These are phyloP conservation scores for Scaptomyza graminum DNA, from an alignment of 1,140 invertebrate genomes.

Conservation along the genomic window DNA sequence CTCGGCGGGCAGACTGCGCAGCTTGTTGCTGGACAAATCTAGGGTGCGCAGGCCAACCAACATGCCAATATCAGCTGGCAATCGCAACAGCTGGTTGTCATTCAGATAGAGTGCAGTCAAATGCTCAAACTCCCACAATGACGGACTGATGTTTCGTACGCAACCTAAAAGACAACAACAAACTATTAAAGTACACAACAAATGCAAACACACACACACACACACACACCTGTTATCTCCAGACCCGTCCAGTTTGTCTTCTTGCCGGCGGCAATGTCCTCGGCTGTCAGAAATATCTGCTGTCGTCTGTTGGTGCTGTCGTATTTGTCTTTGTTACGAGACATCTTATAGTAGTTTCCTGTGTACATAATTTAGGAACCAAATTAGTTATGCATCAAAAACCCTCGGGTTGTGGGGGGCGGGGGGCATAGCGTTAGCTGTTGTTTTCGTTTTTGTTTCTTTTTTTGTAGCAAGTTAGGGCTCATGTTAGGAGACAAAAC, in stretches of 20 bases:
- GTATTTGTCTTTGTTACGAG: constrained; percentile 89
- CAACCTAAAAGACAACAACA: constrained; percentile 89
- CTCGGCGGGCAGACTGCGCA: constrained; percentile 96
- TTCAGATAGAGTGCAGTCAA: constrained; percentile 97
- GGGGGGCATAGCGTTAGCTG: constrained; percentile 15
- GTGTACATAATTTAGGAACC: constrained; percentile 4
- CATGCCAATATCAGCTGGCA: constrained; percentile 94
- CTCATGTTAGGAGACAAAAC: constrained; percentile 77
- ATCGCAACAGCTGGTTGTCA: constrained; percentile 94
- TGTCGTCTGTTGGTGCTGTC: constrained; percentile 90
- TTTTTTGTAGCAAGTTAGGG: constrained; percentile 70
- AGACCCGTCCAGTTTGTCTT: constrained; percentile 94
- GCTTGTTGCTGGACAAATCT: constrained; percentile 97
- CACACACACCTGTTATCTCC: constrained; percentile 87
- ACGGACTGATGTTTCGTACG: constrained; percentile 95
- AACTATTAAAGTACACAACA: neutral
- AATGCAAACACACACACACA: neutral
- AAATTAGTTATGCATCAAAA: constrained; percentile 10
- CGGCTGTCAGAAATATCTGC: constrained; percentile 95
- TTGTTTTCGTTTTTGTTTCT: constrained; percentile 37
- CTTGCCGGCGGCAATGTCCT: constrained; percentile 95
- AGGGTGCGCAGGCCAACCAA: constrained; percentile 93
- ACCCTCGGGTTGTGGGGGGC: neutral
- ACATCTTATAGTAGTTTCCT: constrained; percentile 85
- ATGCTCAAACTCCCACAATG: constrained; percentile 95